Base-by-base conservation (phyloP, 2,888 invertebrate genomes). In the Noctua janthe region DNA sequence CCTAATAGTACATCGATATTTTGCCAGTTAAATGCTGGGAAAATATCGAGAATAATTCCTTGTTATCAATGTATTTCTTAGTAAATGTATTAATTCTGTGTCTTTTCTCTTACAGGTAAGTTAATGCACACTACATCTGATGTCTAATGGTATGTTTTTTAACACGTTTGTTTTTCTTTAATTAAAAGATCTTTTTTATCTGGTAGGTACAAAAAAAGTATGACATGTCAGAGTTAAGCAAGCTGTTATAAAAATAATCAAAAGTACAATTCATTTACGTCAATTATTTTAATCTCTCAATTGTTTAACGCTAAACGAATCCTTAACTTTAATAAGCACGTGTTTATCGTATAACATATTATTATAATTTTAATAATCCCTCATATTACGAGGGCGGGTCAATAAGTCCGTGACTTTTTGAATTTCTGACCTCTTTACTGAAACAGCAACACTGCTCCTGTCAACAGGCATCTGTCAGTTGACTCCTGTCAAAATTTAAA, bases 51-150 rank as follows among this genome's bases (percentile, higher is more conserved):
- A 66, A 43, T 39, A 66, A n/a, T n/a, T 43, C 11, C 6, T 23
- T 67, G 15, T 35, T 23, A 67, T 23, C 20, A 2, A 67, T 29
- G n/a, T 49, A 39, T 59, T 72, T 35, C 23, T 0, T 11, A n/a
- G 3, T 6, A n/a, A 15, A 47, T 17, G 1, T 54, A 73, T 23
- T 86, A 51, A 77, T 71, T 66, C 13, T 72, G 47, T 76, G 47
- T 76, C 2, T 56, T 80, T 71, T 66, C 13, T 76, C 11, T 70
- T 77, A 23, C 88, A 86, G 86, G 86, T 86, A 88, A 88, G 88
- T 77, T 75, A 15, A 47, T 70, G 23, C 20, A 39, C 43, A 8
- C 20, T 15, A 39, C 5, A 35, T n/a, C 54, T 64, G 62, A 6
- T 23, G 43, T 10, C 4, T 23, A 15, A 0, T 64, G 85, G 87